Percentiles rank a stretch among this genome's conserved stretches.
phyloP scores from a whole-genome alignment of 2,888 invertebrate species.

The Periphyllus acericola region DNA sequence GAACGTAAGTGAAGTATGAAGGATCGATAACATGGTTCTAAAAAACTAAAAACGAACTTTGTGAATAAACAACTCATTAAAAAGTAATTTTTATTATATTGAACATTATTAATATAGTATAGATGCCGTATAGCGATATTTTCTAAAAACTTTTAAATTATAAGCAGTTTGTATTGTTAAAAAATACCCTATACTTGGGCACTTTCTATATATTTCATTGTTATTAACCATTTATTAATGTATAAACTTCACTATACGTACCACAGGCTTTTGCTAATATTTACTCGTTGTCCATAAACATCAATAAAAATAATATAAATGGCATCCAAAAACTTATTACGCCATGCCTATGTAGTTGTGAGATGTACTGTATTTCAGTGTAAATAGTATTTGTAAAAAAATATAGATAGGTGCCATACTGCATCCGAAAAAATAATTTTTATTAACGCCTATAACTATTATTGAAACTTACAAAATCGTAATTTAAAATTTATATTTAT shows the following conservation, averaged over 20 bases:
- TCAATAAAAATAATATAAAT: neutral
- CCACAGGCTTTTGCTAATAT: neutral
- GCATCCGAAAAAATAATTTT: neutral
- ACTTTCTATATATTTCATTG: too few relatives aligned
- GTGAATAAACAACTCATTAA: conserved; percentile 10
- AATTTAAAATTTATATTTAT: neutral
- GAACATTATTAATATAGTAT: conserved; percentile 19
- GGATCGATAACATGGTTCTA: neutral
- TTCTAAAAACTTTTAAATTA: neutral
- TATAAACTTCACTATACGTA: neutral
- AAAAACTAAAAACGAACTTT: neutral
- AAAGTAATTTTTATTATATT: conserved; percentile 21
- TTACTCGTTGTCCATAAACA: neutral
- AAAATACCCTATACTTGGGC: too few relatives aligned
- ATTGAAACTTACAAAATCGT: too few relatives aligned
- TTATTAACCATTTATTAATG: too few relatives aligned
- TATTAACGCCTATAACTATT: too few relatives aligned
- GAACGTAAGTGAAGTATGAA: too few relatives aligned
- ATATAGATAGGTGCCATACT: neutral
- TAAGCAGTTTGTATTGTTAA: neutral
- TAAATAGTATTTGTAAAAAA: neutral
- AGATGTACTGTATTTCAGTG: neutral
- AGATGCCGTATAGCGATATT: neutral
- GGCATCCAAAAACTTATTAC: neutral
- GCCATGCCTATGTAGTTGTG: too few relatives aligned